Percentiles rank a stretch among this genome's conserved stretches.
Conservation (phyloP, 2,113 vertebrate genomes). For the Progne subis region DNA sequence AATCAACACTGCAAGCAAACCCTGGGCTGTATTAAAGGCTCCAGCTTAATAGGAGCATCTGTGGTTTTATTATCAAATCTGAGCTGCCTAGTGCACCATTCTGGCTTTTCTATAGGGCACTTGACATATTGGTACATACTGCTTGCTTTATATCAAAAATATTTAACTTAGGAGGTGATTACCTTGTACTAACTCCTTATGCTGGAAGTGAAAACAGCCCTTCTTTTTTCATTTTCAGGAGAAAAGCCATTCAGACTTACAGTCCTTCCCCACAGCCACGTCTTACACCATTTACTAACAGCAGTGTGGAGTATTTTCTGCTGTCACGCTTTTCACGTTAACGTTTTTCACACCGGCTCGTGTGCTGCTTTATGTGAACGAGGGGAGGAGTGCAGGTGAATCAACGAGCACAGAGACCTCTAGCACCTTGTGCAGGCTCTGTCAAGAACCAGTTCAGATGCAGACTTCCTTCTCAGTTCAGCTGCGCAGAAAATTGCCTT, state of each 20-base stretch:
- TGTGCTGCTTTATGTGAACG: background rate
- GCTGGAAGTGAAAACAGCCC: background rate
- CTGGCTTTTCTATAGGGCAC: background rate
- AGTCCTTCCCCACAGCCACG: background rate
- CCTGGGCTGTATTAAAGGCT: background rate
- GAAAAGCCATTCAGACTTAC: background rate
- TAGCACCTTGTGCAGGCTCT: background rate
- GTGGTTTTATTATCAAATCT: background rate
- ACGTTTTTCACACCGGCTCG: no score
- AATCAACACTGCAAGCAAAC: background rate
- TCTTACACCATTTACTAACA: background rate
- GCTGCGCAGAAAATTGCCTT: slow-evolving; percentile 30
- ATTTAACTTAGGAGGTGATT: background rate
- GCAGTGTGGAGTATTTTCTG: background rate
- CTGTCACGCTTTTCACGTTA: background rate
- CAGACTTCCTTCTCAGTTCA: background rate
- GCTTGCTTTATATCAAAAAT: background rate
- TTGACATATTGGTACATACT: background rate
- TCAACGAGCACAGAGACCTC: background rate
- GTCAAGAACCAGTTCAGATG: background rate
- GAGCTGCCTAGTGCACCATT: background rate
- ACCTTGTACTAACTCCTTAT: background rate
- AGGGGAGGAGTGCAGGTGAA: background rate
- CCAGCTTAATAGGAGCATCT: background rate
- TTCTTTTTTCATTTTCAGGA: background rate